phyloP scores from a whole-genome alignment of 2,888 invertebrate species.

The Leptopterna dolabrata region DNA sequence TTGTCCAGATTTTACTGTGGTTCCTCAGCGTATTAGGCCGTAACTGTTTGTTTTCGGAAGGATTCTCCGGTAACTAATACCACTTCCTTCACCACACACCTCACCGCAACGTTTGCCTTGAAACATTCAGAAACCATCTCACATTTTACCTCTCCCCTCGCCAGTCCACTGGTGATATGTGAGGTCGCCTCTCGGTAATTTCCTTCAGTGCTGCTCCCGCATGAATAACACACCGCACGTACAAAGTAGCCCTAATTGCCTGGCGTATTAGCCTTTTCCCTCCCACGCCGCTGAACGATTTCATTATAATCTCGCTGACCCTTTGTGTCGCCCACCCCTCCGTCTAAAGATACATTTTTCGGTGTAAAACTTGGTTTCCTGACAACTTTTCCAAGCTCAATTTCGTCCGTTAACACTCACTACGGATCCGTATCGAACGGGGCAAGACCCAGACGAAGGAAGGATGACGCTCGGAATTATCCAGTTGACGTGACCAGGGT shows the following conservation, averaged over 20 bases:
- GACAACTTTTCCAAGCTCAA: neutral
- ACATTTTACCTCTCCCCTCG: neutral
- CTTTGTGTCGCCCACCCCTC: neutral
- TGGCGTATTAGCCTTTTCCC: neutral
- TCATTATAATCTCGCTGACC: neutral
- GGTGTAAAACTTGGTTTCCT: neutral
- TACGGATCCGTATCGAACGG: neutral
- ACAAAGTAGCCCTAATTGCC: slow-evolving; percentile 11
- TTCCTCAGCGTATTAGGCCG: too few species aligned
- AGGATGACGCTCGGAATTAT: slow-evolving; percentile 30
- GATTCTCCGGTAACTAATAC: too few species aligned
- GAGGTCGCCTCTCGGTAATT: neutral
- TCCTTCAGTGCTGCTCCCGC: neutral
- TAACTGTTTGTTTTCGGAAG: too few species aligned
- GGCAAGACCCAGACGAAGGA: neutral
- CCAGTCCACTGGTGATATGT: neutral
- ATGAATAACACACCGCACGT: slow-evolving; percentile 20
- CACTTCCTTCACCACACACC: too few species aligned
- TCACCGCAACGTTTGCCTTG: too few species aligned
- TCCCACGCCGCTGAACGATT: neutral
- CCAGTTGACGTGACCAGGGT: slow-evolving; percentile 32
- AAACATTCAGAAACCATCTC: neutral
- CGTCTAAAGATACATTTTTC: neutral
- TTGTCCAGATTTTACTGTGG: too few species aligned
- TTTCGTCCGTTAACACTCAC: neutral